A percentile compares a stretch with the other conserved stretches of the same genome.
phyloP scores from a whole-genome alignment of 2,888 invertebrate species.

The Crepidodera aurea region DNA sequence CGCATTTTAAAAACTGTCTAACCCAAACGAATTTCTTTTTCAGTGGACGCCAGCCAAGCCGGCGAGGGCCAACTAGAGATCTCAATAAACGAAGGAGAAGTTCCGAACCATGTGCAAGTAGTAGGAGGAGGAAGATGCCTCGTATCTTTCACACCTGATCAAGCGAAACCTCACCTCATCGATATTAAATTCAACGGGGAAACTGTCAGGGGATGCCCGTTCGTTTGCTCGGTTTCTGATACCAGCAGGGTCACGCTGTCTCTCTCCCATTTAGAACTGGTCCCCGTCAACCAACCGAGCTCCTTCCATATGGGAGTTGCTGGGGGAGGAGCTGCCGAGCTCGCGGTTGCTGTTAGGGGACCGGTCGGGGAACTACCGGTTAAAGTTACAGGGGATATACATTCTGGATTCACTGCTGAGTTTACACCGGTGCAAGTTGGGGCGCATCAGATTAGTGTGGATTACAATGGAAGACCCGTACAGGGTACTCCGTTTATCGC shows the following conservation, averaged over 20 bases:
- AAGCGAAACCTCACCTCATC: constrained; percentile 88
- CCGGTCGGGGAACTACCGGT: constrained; percentile 87
- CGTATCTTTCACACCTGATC: constrained; percentile 93
- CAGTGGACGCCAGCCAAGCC: constrained; percentile 97
- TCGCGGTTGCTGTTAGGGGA: constrained; percentile 89
- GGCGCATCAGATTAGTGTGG: constrained; percentile 88
- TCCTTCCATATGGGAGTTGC: constrained; percentile 82
- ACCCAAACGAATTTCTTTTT: constrained; percentile 49
- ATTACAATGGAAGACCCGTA: constrained; percentile 89
- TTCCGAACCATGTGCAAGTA: constrained; percentile 97
- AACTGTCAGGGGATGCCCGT: constrained; percentile 90
- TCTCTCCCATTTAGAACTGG: constrained; percentile 79
- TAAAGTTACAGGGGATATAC: constrained; percentile 86
- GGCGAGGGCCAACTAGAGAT: constrained; percentile 99
- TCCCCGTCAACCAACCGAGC: constrained; percentile 83
- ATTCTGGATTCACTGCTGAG: constrained; percentile 87
- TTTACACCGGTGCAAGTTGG: constrained; percentile 95
- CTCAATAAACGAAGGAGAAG: constrained; percentile 98
- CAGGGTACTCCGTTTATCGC: constrained; percentile 90
- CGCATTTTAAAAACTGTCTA: not conserved
- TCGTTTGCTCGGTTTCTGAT: constrained; percentile 84
- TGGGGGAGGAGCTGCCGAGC: constrained; percentile 78
- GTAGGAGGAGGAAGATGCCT: constrained; percentile 94
- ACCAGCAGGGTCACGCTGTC: constrained; percentile 79
- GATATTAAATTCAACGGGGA: constrained; percentile 97